Evolutionary conservation across 2,113 vertebrate species (phyloP), one percentile per base, ranked within the genome.

Genomic region (Pterocles orientalis): DNA sequence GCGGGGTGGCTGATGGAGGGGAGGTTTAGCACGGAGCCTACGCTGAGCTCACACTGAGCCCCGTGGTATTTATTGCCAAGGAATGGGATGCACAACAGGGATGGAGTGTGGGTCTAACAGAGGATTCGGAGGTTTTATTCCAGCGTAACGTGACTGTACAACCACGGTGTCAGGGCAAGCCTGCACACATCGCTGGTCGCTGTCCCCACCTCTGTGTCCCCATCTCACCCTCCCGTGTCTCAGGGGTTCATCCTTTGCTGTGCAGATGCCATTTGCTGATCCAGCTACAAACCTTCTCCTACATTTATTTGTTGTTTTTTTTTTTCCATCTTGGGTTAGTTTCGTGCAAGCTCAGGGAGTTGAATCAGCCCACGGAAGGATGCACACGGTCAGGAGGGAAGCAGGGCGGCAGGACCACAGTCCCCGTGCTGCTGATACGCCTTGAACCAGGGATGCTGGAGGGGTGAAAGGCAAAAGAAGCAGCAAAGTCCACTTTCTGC

Each of bases 151-250:
- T 1, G 6, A 28, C 12, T 12, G 10, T 26, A 51, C 28, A 57
- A 23, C 19, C 36, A 4, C 3, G 20, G 24, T 20, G 26, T 20
- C 33, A 43, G 48, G 48, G 19, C 6, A 43, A 77, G 47, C 28
- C 58, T 41, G 24, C 58, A 16, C 6, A 9, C 5, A 4, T 20
- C 10, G 7, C 21, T 73, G 64, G 18, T 51, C 48, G 16, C 64
- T 58, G 29, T 41, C 33, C 64, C 7, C 51, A 26, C 17, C 36
- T 54, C 61, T 31, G 10, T 21, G 34, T 43, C 18, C 24, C 76
- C 12, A 1, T 14, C 34, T 24, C 36, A 64, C 18, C 60, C n/a
- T 48, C 2, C 1, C 0, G 0, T 6, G 4, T 33, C 29, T 23
- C 1, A 1, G 50, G 65, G n/a, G 33, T 54, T 36, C 48, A 69